phyloP scores from a whole-genome alignment of 2,113 vertebrate genomes.

The Plestiodon gilberti region DNA sequence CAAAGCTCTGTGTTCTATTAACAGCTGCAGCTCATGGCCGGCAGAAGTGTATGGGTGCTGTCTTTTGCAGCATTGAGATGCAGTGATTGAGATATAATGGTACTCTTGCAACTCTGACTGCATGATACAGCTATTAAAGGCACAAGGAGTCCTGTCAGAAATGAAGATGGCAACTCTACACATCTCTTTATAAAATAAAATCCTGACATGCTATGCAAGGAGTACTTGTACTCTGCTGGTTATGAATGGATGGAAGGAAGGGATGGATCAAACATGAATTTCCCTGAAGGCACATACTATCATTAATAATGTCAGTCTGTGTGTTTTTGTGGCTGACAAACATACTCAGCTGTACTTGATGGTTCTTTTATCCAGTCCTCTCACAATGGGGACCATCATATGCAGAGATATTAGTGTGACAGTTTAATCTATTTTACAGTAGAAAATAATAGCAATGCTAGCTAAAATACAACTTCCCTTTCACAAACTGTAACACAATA shows the following conservation, averaged over 20 bases:
- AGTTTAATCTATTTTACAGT: neutral
- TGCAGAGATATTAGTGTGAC: neutral
- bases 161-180: neutral
- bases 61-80: neutral
- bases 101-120: neutral
- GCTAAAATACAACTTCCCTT: neutral
- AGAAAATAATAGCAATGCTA: neutral
- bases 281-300: neutral
- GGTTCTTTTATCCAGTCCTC: neutral
- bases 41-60: neutral
- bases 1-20: neutral
- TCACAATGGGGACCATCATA: neutral
- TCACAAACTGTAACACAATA: neutral
- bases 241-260: neutral
- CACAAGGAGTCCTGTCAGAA: neutral
- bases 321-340: neutral
- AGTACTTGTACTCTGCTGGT: neutral
- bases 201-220: neutral
- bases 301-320: conserved; percentile 6
- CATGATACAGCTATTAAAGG: neutral
- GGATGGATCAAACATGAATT: neutral
- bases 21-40: neutral
- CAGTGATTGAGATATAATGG: neutral
- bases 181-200: neutral
- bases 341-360: neutral